Evolutionary conservation across 1,140 invertebrate genomes (phyloP), one percentile per base, ranked within the genome.

Genomic region (Drosophila mauritiana): DNA sequence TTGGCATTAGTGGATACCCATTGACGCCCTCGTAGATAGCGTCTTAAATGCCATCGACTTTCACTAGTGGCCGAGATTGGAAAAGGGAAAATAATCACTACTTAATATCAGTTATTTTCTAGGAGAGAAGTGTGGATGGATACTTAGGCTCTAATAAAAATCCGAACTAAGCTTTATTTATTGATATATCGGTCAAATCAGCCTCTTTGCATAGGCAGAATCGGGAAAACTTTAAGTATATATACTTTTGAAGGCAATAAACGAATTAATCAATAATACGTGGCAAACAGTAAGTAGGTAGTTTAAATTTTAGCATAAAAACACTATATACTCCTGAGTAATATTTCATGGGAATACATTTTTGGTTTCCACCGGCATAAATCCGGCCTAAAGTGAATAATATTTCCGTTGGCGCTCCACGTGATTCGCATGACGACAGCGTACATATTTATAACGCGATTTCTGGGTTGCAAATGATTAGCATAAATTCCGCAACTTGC

Each of bases 401-500:
- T 48, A 48, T 68, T 68, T 55, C 34, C 49, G 17, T 36, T 34
- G 25, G 8, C 49, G 15, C 45, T 31, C 45, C 39, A 48, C 51
- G 69, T 56, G 48, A 73, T 65, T 39, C 53, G 27, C 72, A 59
- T 65, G 70, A 52, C 53, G 59, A 74, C 53, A 15, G 52, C 36
- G 48, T 37, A 46, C 64, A 64, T 75, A 74, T 65, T 75, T 75
- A 31, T 56, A 74, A 56, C 70, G 57, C 59, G 59, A 63, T 58
- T 74, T 55, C 25, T 56, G 37, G 25, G 40, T 27, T 64, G 25
- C 55, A 76, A 88, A 89, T 89, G 76, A 88, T 88, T 88, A 89
- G 79, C 84, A 88, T 88, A 88, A 77, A 88, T 82, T 88, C 80
- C 56, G 64, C 59, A 64, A 62, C 73, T 73, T 74, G 63, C 34